A percentile compares a stretch with the other conserved stretches of the same genome.
phyloP scores from a whole-genome alignment of 1,140 invertebrate genomes.

The Nomia melanderi region DNA sequence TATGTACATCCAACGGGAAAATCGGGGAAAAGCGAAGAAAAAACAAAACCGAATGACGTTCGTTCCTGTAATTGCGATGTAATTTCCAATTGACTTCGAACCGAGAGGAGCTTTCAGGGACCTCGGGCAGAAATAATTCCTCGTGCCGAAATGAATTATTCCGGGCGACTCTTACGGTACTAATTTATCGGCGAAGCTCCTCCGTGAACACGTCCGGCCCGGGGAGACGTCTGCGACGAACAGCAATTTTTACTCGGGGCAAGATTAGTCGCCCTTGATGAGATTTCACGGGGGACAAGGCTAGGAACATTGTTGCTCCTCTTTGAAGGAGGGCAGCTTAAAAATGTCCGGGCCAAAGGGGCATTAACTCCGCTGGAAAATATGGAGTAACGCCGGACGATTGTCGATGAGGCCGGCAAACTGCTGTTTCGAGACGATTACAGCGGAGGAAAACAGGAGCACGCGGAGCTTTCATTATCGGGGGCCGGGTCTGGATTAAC shows the following conservation, averaged over 20 bases:
- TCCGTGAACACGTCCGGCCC: too few species aligned
- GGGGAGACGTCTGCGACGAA: background rate
- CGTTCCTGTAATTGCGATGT: too few species aligned
- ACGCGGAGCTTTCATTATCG: background rate
- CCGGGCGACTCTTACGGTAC: background rate
- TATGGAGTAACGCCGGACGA: background rate
- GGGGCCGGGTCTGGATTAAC: background rate
- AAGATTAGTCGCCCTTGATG: conserved; percentile 19
- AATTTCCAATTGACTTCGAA: background rate
- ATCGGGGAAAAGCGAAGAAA: too few species aligned
- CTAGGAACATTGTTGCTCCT: background rate
- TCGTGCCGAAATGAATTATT: background rate
- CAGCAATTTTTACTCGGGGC: background rate
- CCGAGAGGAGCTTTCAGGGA: background rate
- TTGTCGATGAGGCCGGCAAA: conserved; percentile 3
- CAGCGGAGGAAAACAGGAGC: background rate
- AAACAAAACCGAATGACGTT: too few species aligned
- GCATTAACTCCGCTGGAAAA: background rate
- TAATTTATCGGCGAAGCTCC: background rate
- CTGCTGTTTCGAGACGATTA: conserved; percentile 2
- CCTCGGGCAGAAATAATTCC: background rate
- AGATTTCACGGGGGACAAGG: background rate
- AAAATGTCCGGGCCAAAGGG: background rate
- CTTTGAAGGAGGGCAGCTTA: background rate
- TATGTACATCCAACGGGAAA: too few species aligned